A percentile compares a stretch with the other conserved stretches of the same genome.
phyloP scores from a whole-genome alignment of 1,140 invertebrate species.

The Sesamia nonagrioides region DNA sequence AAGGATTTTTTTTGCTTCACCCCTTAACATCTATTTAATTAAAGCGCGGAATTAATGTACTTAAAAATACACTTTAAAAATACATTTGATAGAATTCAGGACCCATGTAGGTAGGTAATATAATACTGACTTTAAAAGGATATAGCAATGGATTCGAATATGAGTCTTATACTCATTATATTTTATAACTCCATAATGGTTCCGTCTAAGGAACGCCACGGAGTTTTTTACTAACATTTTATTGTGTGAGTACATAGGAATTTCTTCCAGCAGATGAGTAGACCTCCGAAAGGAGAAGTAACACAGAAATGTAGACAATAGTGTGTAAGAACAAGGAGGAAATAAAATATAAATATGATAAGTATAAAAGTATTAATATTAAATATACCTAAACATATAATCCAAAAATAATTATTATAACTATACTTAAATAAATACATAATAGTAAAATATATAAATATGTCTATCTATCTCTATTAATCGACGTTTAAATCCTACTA shows the following conservation, averaged over 20 bases:
- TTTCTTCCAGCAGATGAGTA: too few species aligned
- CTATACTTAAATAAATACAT: too few species aligned
- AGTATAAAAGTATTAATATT: too few species aligned
- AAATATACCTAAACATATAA: too few species aligned
- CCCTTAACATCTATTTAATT: slow-evolving; percentile 26
- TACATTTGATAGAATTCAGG: neutral
- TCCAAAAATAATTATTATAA: too few species aligned
- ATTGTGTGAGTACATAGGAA: neutral
- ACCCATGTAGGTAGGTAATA: neutral
- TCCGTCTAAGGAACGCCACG: neutral
- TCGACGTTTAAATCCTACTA: too few species aligned
- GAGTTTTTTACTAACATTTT: neutral
- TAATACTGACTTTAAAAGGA: neutral
- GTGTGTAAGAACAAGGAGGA: too few species aligned
- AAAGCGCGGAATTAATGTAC: neutral
- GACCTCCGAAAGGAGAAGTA: too few species aligned
- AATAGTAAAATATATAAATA: too few species aligned
- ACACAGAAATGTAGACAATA: too few species aligned
- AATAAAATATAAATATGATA: too few species aligned
- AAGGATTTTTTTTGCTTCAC: slow-evolving; percentile 12
- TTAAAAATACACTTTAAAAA: neutral
- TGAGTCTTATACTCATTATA: neutral
- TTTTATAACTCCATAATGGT: neutral
- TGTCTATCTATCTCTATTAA: too few species aligned
- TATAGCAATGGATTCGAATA: neutral